Conservation (phyloP, 2,888 invertebrate species). For the Meteorus cinctellus region DNA sequence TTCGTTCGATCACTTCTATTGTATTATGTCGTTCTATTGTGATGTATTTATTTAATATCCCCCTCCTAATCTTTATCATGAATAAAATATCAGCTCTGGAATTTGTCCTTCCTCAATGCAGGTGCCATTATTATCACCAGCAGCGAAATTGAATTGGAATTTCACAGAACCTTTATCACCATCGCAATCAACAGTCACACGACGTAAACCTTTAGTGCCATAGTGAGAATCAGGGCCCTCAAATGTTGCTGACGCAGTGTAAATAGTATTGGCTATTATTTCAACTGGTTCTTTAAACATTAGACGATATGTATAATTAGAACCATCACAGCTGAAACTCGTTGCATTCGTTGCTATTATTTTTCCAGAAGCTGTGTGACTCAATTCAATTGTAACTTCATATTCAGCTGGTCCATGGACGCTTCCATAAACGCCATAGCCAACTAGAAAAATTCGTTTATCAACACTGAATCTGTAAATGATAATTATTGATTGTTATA, state of each 20-base stretch:
- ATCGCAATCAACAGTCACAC: conserved; percentile 83
- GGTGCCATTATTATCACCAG: conserved; percentile 91
- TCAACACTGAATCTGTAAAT: conserved; percentile 83
- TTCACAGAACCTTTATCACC: conserved; percentile 84
- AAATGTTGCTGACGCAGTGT: conserved; percentile 86
- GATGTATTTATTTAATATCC: too few relatives aligned
- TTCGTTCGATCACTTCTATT: too few relatives aligned
- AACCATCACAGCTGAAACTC: conserved; percentile 86
- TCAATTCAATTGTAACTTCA: conserved; percentile 84
- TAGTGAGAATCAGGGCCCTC: conserved; percentile 93
- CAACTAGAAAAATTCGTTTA: conserved; percentile 86
- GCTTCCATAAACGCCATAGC: conserved; percentile 89
- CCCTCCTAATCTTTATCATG: conserved; percentile 67
- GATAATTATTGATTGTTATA: conserved; percentile 29
- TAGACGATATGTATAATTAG: conserved; percentile 84
- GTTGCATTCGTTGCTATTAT: conserved; percentile 84
- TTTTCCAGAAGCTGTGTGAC: conserved; percentile 84
- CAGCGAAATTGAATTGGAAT: conserved; percentile 88
- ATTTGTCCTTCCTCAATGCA: conserved; percentile 92
- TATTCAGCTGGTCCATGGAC: conserved; percentile 87
- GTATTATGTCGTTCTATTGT: too few relatives aligned
- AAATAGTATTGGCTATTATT: conserved; percentile 84
- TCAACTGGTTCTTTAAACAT: conserved; percentile 91
- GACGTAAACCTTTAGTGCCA: conserved; percentile 86
- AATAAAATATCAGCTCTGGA: conserved; percentile 89